Base-by-base conservation (phyloP, 2,888 invertebrate genomes). In the Augiades crinisus region DNA sequence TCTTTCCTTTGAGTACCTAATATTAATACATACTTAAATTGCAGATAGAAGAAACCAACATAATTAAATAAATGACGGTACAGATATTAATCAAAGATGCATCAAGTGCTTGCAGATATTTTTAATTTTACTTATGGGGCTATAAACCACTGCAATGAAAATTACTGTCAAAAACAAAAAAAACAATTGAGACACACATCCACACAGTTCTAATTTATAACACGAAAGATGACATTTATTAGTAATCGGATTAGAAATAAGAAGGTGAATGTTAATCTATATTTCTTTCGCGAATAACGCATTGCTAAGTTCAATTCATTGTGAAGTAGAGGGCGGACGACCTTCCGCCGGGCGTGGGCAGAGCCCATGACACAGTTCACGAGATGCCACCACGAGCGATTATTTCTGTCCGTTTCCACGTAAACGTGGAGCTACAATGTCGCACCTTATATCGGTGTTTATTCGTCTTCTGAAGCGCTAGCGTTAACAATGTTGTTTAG, bases 341-440 rank as follows among this genome's bases (percentile, higher is more conserved):
- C 88, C 88, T 88, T 87, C 78, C 73, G 70, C 38, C 63, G 71
- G 63, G 79, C 82, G 88, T 87, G 81, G 87, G 87, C 70, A 57
- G 83, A 79, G 88, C 83, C 88, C 88, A 79, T 89, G 88, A 89
- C 88, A 88, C 81, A 87, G 77, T 81, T 87, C 70, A 71, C 71
- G 72, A 77, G 80, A 78, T 80, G 70, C 78, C 70, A 67, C 64
- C 67, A 64, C 69, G 62, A 67, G 65, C 70, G 68, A 79, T 78
- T 82, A 86, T 85, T 83, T 86, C 74, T 80, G 86, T 79, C 76
- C 66, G 67, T 70, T 70, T 77, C 74, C 75, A 75, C 70, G 62
- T 67, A 57, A 59, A 65, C 59, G 47, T 14, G 36, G 27, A 44
- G 45, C 34, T 44, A 55, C 43, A 33, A 37, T 30, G 50, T 51